phyloP scores from a whole-genome alignment of 92 coral and sea anemone species.

The Nematostella vectensis region DNA sequence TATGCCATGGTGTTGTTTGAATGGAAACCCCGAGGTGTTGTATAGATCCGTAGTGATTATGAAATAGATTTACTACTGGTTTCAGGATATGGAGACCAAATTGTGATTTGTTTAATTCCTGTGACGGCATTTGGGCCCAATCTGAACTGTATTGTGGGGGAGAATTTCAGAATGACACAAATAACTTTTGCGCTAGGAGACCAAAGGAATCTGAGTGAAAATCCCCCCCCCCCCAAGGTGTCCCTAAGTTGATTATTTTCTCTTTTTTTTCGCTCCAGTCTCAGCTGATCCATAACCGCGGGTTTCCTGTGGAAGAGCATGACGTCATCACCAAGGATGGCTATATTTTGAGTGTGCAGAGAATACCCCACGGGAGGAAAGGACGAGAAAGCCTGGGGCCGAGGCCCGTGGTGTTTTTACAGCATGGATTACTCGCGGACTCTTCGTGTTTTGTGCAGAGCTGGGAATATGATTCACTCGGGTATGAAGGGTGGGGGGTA shows the following conservation, averaged over 20 bases:
- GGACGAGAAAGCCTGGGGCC: background rate
- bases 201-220: no score
- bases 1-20: no score
- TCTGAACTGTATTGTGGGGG: background rate
- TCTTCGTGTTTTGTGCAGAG: conserved; percentile 62
- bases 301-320: conserved; percentile 63
- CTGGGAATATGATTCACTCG: conserved; percentile 57
- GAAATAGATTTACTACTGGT: no score
- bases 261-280: conserved; percentile 13
- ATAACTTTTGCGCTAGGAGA: no score
- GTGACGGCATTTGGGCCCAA: background rate
- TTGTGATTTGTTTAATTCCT: no score
- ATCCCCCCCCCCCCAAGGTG: no score
- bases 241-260: no score
- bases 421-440: conserved; percentile 85
- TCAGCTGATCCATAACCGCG: conserved; percentile 56
- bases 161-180: background rate
- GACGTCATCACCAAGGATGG: conserved; percentile 43
- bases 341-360: conserved; percentile 46
- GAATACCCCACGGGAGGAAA: conserved; percentile 60
- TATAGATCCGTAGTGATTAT: no score
- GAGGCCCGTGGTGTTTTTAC: conserved; percentile 44
- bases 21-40: no score
- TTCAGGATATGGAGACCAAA: no score
- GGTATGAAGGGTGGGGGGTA: no score